Evolutionary conservation across 2,113 vertebrate genomes (phyloP), one percentile per base, ranked within the genome.

Genomic region (Pagrus major): DNA sequence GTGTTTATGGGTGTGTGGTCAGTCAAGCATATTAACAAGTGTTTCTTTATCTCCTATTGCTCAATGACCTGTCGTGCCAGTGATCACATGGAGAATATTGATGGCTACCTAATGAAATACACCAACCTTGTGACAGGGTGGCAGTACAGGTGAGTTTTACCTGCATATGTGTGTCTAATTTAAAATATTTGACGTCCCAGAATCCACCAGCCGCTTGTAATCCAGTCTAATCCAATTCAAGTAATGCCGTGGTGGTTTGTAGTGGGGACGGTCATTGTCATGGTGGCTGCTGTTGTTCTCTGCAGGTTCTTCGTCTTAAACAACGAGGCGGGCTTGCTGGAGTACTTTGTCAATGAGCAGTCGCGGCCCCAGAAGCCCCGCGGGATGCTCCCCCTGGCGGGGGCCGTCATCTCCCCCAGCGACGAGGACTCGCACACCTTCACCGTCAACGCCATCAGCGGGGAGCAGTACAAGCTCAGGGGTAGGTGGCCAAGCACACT

Each of bases 401-500:
- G 98, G 20, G 98, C 98, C 4, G 98, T 99, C 55, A 99, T 99
- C 92, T 99, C 98, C 3, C 98, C 98, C 75, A 99, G 98, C 3
- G 98, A 99, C 33, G 98, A 99, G 81, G 98, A 99, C 90, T 99
- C 97, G 0, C 98, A 99, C 75, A 99, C 98, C 55, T 99, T 99
- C 88, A 98, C 97, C 0, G 97, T 99, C 81, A 99, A 99, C 12
- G 97, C 98, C 84, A 98, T 98, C 92, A 99, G 97, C 0, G 98
- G 98, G 76, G 98, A 99, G 88, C 98, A 99, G 89, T 99, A 99
- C 94, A 99, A 99, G 92, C 96, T 99, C 64, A 93, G 98, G 96
- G 98, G 98, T 99, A 91, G 9, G 89, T 78, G 20, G 23, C 52
- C n/a, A 9, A 54, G 67, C 1, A 31, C 20, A 37, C 23, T 49